These are phyloP conservation scores for Artemia sinica DNA, from an alignment of 2,888 invertebrate genomes.

Conservation along the genomic window DNA sequence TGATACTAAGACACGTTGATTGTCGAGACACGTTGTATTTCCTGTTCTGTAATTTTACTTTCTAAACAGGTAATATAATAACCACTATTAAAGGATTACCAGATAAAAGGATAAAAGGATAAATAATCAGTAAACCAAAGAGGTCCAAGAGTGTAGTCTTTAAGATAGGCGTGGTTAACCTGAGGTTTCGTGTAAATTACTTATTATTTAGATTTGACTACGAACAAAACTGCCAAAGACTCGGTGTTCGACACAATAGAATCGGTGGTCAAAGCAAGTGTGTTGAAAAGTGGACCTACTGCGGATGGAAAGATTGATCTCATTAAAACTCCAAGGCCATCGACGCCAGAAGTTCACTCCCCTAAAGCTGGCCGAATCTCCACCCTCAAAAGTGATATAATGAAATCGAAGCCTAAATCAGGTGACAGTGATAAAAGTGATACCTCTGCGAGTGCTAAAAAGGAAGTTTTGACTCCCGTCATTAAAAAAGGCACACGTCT, in stretches of 20 bases:
- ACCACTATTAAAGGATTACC: no score
- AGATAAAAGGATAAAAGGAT: no score
- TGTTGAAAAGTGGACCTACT: background rate
- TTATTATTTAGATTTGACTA: no score
- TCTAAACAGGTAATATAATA: no score
- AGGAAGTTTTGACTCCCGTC: background rate
- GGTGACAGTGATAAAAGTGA: background rate
- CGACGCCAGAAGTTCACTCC: background rate
- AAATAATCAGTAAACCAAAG: no score
- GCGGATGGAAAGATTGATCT: no score
- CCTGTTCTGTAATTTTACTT: no score
- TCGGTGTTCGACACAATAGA: conserved; percentile 5
- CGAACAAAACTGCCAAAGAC: background rate
- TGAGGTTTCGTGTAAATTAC: no score
- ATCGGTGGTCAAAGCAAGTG: background rate
- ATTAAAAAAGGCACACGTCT: background rate
- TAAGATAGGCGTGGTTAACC: no score
- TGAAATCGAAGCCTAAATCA: background rate
- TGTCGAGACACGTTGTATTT: no score
- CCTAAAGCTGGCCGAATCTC: background rate
- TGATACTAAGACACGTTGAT: no score
- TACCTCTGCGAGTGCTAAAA: background rate
- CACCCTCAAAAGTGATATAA: background rate
- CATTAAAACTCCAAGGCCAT: background rate
- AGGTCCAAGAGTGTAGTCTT: no score